Conservation (phyloP, 2,797 vertebrate species). For the Bradypodion ventrale region DNA sequence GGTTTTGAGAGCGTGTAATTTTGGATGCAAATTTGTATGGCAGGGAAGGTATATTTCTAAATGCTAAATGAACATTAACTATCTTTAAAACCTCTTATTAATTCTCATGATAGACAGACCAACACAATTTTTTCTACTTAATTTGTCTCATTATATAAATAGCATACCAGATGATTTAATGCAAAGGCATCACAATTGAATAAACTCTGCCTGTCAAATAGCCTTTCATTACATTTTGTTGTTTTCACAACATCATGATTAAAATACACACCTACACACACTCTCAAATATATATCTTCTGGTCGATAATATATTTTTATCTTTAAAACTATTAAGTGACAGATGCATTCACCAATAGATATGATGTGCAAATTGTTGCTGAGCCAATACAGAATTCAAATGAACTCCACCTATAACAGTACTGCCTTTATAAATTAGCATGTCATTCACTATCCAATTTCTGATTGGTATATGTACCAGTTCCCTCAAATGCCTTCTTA, state of each 20-base stretch:
- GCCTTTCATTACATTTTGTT: conserved; percentile 26
- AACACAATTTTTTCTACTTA: no score
- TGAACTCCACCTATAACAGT: neutral
- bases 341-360: conserved; percentile 5
- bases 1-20: neutral
- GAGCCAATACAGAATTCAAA: conserved; percentile 1
- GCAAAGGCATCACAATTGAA: conserved; percentile 17
- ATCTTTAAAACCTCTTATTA: neutral
- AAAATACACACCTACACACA: neutral
- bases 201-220: neutral
- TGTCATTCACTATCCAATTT: conserved; percentile 1
- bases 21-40: neutral
- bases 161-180: conserved; percentile 8
- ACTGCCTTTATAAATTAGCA: conserved; percentile 25
- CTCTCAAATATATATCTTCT: neutral
- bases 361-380: neutral
- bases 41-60: neutral
- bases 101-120: neutral
- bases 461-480: neutral
- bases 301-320: conserved; percentile 2
- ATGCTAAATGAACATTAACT: neutral
- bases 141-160: conserved; percentile 14
- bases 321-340: neutral
- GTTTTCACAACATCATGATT: neutral
- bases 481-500: conserved; percentile 29